Evolutionary conservation across 2,113 vertebrate genomes (phyloP).

Genomic region (Elachura formosa): DNA sequence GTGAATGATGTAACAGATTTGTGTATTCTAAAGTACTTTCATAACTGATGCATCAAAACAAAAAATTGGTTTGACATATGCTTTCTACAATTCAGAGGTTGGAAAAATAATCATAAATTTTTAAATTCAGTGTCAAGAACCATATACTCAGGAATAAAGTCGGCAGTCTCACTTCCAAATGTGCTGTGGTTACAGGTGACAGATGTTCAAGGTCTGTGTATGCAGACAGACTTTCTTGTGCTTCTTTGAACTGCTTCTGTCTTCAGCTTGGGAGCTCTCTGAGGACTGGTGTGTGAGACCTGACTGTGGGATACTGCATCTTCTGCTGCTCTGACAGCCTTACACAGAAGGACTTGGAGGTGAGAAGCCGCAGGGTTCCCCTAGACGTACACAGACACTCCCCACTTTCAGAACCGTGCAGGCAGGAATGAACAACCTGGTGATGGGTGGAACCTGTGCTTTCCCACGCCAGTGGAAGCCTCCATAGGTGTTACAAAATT

Average conservation of each 20-base stretch:
- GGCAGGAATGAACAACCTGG: not conserved
- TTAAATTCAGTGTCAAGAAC: not conserved
- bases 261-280: not conserved
- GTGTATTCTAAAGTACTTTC: not conserved
- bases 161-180: not conserved
- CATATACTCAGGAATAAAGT: not conserved
- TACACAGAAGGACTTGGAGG: rapidly evolving
- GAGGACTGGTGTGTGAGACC: not conserved
- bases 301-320: not conserved
- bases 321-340: not conserved
- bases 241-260: not conserved
- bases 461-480: not conserved
- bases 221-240: not conserved
- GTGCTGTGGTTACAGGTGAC: not conserved
- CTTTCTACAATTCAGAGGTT: not conserved
- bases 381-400: not conserved
- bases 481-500: not conserved
- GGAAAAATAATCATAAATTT: not conserved
- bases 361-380: not conserved
- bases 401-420: not conserved
- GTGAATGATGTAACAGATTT: not conserved
- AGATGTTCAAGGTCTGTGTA: not conserved
- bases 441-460: not conserved
- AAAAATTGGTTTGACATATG: not conserved
- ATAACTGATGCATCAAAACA: not conserved